A percentile compares a stretch with the other conserved stretches of the same genome.
phyloP scores from a whole-genome alignment of 2,113 vertebrate genomes.

The Gymnocephalus cernua region DNA sequence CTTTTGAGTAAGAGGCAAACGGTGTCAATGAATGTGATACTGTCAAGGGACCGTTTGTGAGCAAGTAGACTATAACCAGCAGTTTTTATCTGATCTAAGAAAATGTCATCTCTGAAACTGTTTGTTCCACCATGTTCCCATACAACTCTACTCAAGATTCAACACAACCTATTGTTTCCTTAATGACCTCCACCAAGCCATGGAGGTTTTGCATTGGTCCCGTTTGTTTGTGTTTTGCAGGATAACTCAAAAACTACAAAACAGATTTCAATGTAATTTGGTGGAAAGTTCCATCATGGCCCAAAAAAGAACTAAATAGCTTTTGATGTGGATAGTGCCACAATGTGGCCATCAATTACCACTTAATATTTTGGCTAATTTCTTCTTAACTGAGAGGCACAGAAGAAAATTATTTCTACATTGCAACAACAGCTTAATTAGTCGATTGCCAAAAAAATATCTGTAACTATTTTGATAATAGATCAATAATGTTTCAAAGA shows the following conservation, averaged over 20 bases:
- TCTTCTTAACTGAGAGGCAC: background rate
- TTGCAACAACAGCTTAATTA: too few relatives aligned
- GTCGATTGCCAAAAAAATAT: background rate
- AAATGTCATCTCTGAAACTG: slow-evolving; percentile 21
- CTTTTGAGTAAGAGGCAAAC: slow-evolving; percentile 34
- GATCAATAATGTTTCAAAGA: background rate
- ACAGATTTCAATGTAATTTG: background rate
- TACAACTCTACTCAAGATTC: slow-evolving; percentile 3
- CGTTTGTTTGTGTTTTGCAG: slow-evolving; percentile 22
- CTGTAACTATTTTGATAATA: background rate
- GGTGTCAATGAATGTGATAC: slow-evolving; percentile 39
- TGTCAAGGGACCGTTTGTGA: slow-evolving; percentile 24
- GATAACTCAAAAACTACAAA: background rate
- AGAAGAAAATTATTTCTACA: background rate
- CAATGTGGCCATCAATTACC: background rate
- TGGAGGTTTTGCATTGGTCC: background rate
- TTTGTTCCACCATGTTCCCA: background rate
- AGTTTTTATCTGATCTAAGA: slow-evolving; percentile 36
- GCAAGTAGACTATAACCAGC: slow-evolving; percentile 1
- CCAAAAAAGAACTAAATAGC: background rate
- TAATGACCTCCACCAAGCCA: background rate
- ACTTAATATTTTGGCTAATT: background rate
- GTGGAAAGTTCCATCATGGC: background rate
- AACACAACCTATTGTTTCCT: background rate
- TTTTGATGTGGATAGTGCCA: background rate